Evolutionary conservation across 2,888 invertebrate species (phyloP).

Genomic region (Agrotis exclamationis): DNA sequence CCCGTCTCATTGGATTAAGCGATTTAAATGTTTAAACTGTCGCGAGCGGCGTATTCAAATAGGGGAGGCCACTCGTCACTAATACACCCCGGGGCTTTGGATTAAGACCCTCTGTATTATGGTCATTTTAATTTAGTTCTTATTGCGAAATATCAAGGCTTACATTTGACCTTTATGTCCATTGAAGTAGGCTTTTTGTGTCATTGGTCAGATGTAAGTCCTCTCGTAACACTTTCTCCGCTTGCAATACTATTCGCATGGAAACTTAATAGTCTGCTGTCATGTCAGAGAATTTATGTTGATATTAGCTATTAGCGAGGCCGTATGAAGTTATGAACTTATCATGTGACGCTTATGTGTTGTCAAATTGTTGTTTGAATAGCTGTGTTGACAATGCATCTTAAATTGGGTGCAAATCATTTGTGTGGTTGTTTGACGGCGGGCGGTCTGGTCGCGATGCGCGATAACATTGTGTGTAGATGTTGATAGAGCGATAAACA

Average conservation of each 20-base stretch:
- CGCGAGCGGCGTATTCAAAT: slow-evolving; percentile 77
- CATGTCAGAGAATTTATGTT: slow-evolving; percentile 60
- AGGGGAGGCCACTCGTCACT: slow-evolving; percentile 79
- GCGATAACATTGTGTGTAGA: slow-evolving; percentile 79
- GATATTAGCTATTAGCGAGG: slow-evolving; percentile 60
- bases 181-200: slow-evolving; percentile 64
- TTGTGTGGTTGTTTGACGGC: slow-evolving; percentile 49
- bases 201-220: slow-evolving; percentile 67
- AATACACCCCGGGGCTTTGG: slow-evolving; percentile 72
- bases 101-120: slow-evolving; percentile 50
- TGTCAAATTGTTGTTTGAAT: slow-evolving; percentile 59
- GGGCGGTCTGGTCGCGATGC: slow-evolving; percentile 66
- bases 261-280: slow-evolving; percentile 60
- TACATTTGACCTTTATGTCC: slow-evolving; percentile 57
- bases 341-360: slow-evolving; percentile 39
- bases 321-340: slow-evolving; percentile 47
- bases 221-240: slow-evolving; percentile 71
- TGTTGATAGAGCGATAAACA: slow-evolving; percentile 77
- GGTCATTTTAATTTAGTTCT: slow-evolving; percentile 60
- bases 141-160: slow-evolving; percentile 62
- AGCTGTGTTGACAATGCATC: slow-evolving; percentile 58
- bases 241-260: slow-evolving; percentile 53
- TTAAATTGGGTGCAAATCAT: slow-evolving; percentile 52
- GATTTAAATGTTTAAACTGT: slow-evolving; percentile 86
- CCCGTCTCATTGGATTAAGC: slow-evolving; percentile 87